Evolutionary conservation across 53 echinoderm and acorn worm genomes (phyloP).

Genomic region (Antedon mediterranea): DNA sequence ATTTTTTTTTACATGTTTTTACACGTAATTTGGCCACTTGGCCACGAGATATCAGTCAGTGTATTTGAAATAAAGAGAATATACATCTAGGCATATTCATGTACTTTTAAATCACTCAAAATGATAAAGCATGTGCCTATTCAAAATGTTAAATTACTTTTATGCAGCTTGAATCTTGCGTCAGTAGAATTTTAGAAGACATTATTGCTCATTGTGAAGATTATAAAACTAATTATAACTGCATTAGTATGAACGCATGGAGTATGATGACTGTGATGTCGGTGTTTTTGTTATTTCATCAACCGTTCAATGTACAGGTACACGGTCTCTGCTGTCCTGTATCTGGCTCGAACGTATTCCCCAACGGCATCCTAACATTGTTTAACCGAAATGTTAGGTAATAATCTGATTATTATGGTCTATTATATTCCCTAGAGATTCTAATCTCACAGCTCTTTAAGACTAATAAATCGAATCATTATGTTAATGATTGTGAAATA

Average conservation of each 20-base stretch:
- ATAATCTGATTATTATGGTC: background rate
- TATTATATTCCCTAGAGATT: background rate
- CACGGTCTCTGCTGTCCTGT: background rate
- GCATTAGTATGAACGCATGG: background rate
- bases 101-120: too few relatives aligned
- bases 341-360: background rate
- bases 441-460: background rate
- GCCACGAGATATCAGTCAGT: too few relatives aligned
- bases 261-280: too few relatives aligned
- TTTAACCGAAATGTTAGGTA: background rate
- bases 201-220: background rate
- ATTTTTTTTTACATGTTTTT: too few relatives aligned
- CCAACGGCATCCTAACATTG: background rate
- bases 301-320: too few relatives aligned
- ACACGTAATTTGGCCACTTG: too few relatives aligned
- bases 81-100: too few relatives aligned
- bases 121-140: too few relatives aligned
- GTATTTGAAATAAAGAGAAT: too few relatives aligned
- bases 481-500: background rate
- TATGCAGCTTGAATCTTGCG: background rate
- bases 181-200: background rate
- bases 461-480: background rate
- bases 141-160: background rate
- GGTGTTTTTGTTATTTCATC: too few relatives aligned
- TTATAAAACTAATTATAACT: background rate